phyloP scores from a whole-genome alignment of 2,113 vertebrate species.

The Sula dactylatra region DNA sequence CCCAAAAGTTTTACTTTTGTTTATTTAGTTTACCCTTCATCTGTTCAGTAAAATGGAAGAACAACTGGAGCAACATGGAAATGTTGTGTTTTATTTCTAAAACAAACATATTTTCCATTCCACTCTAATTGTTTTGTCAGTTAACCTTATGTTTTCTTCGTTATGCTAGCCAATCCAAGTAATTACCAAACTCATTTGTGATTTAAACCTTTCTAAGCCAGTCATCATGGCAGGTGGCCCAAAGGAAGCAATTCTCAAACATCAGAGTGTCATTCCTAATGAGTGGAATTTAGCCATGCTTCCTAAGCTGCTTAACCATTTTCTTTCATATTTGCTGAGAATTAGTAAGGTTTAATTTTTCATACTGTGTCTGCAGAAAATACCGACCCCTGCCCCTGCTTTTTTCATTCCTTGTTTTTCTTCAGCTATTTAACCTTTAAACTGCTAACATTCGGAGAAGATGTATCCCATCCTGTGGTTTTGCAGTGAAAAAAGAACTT shows the following conservation, averaged over 20 bases:
- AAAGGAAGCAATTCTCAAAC: conserved; percentile 37
- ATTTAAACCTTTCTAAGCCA: conserved; percentile 36
- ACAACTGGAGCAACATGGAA: neutral
- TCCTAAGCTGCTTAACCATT: conserved; percentile 10
- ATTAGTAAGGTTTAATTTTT: neutral
- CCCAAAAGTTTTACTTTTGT: neutral
- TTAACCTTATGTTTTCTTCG: conserved; percentile 10
- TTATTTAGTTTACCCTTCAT: neutral
- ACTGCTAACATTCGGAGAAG: neutral
- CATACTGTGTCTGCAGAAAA: neutral
- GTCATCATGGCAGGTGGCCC: neutral
- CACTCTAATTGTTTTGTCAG: neutral
- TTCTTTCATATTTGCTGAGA: conserved; percentile 15
- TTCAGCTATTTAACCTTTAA: neutral
- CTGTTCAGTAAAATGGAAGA: neutral
- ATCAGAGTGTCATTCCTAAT: neutral
- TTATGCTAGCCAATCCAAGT: neutral
- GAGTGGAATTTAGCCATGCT: neutral
- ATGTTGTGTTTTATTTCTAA: neutral
- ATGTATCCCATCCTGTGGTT: neutral
- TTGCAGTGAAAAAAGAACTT: neutral
- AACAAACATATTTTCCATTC: neutral
- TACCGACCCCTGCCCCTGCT: neutral
- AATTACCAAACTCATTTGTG: conserved; percentile 22
- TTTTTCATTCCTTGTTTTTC: neutral